These are phyloP conservation scores for Hydrozoanthus gracilis DNA, from an alignment of 92 coral and sea anemone species.

Conservation along the genomic window DNA sequence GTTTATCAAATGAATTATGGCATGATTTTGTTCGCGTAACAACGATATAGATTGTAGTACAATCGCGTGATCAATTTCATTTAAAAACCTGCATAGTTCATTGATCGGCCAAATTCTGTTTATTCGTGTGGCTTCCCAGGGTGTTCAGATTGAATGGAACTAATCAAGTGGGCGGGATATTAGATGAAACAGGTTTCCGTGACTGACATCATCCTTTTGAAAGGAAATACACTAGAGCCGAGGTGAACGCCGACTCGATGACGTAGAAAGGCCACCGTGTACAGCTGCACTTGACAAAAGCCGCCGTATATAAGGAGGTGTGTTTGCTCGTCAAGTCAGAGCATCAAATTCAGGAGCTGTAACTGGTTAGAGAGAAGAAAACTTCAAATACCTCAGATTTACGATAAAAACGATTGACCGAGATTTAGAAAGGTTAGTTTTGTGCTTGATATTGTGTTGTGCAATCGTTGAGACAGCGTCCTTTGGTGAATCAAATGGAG, in stretches of 20 bases:
- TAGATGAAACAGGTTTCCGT: not conserved
- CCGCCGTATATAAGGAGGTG: not conserved
- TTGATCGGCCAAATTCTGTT: not conserved
- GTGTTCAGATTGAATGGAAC: conserved; percentile 19
- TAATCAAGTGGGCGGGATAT: conserved; percentile 10
- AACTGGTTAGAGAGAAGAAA: not conserved
- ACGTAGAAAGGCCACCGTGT: not conserved
- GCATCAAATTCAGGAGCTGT: not conserved
- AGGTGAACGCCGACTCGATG: conserved; percentile 8
- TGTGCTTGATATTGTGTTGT: too few relatives aligned
- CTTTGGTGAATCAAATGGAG: too few relatives aligned
- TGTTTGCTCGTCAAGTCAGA: not conserved
- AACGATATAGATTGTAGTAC: not conserved
- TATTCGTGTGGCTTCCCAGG: conserved; percentile 5
- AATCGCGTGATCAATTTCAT: conserved; percentile 22
- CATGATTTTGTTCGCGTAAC: not conserved
- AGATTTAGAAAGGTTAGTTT: too few relatives aligned
- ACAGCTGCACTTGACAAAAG: not conserved
- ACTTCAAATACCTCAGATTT: not conserved
- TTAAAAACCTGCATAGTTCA: not conserved
- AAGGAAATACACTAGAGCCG: not conserved
- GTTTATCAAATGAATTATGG: too few relatives aligned
- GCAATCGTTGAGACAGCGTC: too few relatives aligned
- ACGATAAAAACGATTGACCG: not conserved
- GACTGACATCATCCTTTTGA: conserved; percentile 9